A percentile compares a stretch with the other conserved stretches of the same genome.
Conservation (phyloP, 1,140 invertebrate genomes). For the Uloborus diversus region DNA sequence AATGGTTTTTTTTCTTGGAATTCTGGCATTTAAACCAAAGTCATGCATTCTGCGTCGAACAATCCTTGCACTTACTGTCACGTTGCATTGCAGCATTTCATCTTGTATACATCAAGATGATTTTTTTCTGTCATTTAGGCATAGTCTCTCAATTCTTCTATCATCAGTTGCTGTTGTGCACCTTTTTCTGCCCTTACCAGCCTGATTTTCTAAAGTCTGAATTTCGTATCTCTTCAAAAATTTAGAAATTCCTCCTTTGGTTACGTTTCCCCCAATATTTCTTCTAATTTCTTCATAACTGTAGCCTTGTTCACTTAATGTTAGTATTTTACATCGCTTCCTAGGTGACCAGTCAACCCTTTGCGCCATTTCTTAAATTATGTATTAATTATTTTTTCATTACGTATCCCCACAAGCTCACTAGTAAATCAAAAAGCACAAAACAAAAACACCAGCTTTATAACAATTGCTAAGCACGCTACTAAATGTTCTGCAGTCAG, state of each 20-base stretch:
- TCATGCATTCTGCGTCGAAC: too few relatives aligned
- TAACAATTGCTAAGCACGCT: neutral
- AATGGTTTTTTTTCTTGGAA: neutral
- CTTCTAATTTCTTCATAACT: neutral
- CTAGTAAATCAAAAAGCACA: neutral
- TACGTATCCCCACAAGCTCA: too few relatives aligned
- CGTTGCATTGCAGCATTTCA: neutral
- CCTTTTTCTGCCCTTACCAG: neutral
- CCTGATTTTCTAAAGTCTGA: neutral
- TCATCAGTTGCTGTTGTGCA: neutral
- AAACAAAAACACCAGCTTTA: neutral
- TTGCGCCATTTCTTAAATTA: too few relatives aligned
- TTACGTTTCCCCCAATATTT: neutral
- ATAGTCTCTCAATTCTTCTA: neutral
- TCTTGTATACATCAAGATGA: neutral
- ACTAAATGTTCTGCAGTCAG: constrained; percentile 42
- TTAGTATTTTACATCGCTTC: neutral
- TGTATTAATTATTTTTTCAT: too few relatives aligned
- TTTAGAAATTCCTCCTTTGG: neutral
- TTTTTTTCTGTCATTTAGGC: neutral
- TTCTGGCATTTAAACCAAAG: neutral
- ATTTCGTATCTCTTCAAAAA: neutral
- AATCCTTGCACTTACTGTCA: neutral
- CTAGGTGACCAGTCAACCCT: neutral
- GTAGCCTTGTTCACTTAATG: neutral